Evolutionary conservation across 2,888 invertebrate species (phyloP).

Genomic region (Hyles lineata): DNA sequence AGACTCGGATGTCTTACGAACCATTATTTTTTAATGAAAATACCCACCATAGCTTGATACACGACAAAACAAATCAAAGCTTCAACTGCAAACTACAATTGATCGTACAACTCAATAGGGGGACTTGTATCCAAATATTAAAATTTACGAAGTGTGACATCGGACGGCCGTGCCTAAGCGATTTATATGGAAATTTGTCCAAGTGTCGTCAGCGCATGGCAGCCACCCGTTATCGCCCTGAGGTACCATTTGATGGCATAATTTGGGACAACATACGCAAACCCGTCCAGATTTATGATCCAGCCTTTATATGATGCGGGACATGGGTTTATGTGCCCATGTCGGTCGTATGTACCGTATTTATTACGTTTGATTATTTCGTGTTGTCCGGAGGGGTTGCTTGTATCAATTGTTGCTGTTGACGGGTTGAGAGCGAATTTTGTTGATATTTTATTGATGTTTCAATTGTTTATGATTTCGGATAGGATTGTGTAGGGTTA

Average conservation of each 20-base stretch:
- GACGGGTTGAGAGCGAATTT: neutral
- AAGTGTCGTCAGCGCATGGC: slow-evolving; percentile 67
- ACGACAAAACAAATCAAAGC: too few relatives aligned
- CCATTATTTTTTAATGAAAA: too few relatives aligned
- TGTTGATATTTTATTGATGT: slow-evolving; percentile 6
- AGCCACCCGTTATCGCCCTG: slow-evolving; percentile 56
- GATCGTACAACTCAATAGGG: neutral
- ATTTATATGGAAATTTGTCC: slow-evolving; percentile 82
- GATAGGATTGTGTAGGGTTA: neutral
- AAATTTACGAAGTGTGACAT: slow-evolving; percentile 80
- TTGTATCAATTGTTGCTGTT: too few relatives aligned
- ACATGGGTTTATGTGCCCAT: slow-evolving; percentile 62
- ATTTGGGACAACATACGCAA: slow-evolving; percentile 77
- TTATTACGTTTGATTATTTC: slow-evolving; percentile 41
- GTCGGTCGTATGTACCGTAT: slow-evolving; percentile 42
- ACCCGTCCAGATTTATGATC: slow-evolving; percentile 42
- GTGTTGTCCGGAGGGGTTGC: slow-evolving; percentile 13
- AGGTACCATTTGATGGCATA: slow-evolving; percentile 79
- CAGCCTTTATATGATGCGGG: neutral
- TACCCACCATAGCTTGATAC: too few relatives aligned
- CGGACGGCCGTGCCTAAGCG: slow-evolving; percentile 69
- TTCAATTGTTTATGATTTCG: neutral
- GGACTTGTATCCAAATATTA: slow-evolving; percentile 71
- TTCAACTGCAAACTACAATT: too few relatives aligned
- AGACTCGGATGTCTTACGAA: too few relatives aligned